Conservation (phyloP, 2,888 invertebrate genomes). For the Yponomeuta plumbellus region DNA sequence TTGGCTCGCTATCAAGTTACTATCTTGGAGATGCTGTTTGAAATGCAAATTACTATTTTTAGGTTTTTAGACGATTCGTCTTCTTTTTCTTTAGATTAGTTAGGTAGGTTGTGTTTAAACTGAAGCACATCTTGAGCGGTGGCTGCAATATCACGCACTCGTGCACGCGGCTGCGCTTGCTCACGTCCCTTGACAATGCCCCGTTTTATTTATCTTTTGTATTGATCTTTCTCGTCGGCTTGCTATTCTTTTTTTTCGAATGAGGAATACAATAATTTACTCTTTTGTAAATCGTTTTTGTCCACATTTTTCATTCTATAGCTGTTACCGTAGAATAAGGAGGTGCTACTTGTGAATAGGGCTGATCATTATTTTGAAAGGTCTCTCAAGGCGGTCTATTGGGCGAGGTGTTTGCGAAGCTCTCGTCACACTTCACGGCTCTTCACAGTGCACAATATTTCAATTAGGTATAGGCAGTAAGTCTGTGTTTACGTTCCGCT, state of each 20-base stretch:
- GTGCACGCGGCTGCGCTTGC: slow-evolving; percentile 20
- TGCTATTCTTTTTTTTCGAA: slow-evolving; percentile 45
- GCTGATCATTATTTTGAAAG: slow-evolving; percentile 52
- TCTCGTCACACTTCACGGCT: slow-evolving; percentile 28
- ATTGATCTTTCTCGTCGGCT: slow-evolving; percentile 56
- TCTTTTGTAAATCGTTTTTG: slow-evolving; percentile 60
- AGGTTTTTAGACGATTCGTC: not conserved
- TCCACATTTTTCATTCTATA: slow-evolving; percentile 55
- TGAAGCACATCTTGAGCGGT: not conserved
- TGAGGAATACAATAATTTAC: slow-evolving; percentile 59
- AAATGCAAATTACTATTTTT: slow-evolving; percentile 5
- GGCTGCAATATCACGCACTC: slow-evolving; percentile 2
- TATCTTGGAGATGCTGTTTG: slow-evolving; percentile 25
- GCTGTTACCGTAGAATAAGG: slow-evolving; percentile 47
- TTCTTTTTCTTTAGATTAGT: not conserved
- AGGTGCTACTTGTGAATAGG: slow-evolving; percentile 48
- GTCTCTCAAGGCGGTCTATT: slow-evolving; percentile 31
- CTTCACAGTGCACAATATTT: slow-evolving; percentile 23
- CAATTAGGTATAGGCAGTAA: not conserved
- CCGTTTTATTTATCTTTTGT: slow-evolving; percentile 60
- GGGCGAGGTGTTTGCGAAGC: slow-evolving; percentile 37
- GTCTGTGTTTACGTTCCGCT: not conserved
- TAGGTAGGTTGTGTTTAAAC: not conserved
- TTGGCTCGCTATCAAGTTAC: slow-evolving; percentile 40
- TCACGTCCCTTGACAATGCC: slow-evolving; percentile 47